phyloP scores from a whole-genome alignment of 2,888 invertebrate species.

The Tridacna crocea region DNA sequence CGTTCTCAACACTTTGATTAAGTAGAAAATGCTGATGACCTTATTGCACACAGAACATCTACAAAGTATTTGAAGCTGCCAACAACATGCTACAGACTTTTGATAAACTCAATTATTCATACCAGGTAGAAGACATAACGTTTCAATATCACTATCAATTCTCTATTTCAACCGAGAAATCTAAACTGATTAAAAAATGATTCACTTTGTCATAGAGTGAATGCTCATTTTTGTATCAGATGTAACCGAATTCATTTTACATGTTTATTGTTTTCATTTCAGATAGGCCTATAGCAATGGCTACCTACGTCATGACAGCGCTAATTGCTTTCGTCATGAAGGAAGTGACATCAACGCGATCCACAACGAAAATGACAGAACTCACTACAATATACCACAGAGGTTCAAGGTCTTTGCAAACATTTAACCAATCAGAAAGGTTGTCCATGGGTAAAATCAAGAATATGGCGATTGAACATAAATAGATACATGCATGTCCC shows the following conservation, averaged over 20 bases:
- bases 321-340: not conserved
- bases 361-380: not conserved
- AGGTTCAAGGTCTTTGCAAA: conserved; percentile 35
- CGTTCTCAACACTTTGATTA: too few species aligned
- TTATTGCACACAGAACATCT: too few species aligned
- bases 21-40: too few species aligned
- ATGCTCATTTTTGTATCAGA: not conserved
- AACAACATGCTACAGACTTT: too few species aligned
- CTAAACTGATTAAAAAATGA: too few species aligned
- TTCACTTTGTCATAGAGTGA: not conserved
- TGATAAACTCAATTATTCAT: too few species aligned
- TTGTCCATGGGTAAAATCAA: conserved; percentile 18
- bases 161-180: too few species aligned
- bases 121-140: too few species aligned
- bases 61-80: too few species aligned
- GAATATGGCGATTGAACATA: not conserved
- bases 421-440: conserved; percentile 39
- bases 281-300: not conserved
- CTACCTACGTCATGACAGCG: not conserved
- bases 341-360: not conserved
- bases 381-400: not conserved
- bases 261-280: not conserved
- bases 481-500: not conserved
- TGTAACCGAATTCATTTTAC: not conserved
- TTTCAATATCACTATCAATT: too few species aligned